Conservation (phyloP, 2,888 invertebrate species). For the Clitarchus hookeri region DNA sequence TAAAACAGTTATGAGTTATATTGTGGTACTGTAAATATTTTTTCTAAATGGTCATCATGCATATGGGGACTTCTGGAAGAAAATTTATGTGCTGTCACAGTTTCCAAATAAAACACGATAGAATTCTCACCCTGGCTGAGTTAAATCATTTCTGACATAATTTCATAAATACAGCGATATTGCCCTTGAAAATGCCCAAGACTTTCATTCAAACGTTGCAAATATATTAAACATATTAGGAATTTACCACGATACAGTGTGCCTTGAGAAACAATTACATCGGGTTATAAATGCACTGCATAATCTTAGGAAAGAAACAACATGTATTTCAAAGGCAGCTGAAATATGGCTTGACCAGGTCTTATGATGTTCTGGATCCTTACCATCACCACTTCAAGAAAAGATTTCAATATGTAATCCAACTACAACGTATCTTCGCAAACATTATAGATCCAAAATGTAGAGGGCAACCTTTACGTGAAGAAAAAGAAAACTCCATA, state of each 20-base stretch:
- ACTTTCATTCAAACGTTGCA: neutral
- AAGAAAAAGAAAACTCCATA: neutral
- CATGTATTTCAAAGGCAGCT: neutral
- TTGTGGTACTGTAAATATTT: too few species aligned
- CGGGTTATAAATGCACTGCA: neutral
- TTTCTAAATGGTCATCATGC: too few species aligned
- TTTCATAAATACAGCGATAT: neutral
- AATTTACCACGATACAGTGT: neutral
- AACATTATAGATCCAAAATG: conserved; percentile 16
- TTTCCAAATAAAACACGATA: too few species aligned
- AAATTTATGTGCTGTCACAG: too few species aligned
- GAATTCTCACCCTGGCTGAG: too few species aligned
- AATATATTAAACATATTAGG: neutral
- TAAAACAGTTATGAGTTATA: too few species aligned
- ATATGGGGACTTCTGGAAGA: too few species aligned
- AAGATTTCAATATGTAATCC: neutral
- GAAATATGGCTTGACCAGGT: neutral
- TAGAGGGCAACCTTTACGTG: neutral
- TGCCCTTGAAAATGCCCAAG: neutral
- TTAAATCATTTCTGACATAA: too few species aligned
- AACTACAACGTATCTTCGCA: neutral
- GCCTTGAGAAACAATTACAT: conserved; percentile 17
- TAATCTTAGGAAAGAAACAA: neutral
- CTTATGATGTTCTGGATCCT: conserved; percentile 6
- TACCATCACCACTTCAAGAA: neutral